A percentile compares a stretch with the other conserved stretches of the same genome.
These are phyloP conservation scores for Cynopterus sphinx DNA, from an alignment of 2,797 vertebrate genomes.

Conservation along the genomic window DNA sequence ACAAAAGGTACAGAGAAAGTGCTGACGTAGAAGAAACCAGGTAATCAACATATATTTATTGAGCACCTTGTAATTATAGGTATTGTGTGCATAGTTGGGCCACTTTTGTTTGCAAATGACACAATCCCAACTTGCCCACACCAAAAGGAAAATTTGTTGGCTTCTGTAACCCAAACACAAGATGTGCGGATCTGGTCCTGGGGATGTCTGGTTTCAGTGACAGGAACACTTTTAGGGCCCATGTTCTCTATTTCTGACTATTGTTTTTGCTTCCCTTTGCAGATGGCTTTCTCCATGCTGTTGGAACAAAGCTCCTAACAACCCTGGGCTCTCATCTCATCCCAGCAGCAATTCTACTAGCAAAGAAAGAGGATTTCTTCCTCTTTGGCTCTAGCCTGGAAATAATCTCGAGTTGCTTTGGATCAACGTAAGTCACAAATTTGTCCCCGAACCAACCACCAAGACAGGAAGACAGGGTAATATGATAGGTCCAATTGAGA, in stretches of 20 bases:
- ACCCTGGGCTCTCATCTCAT: neutral
- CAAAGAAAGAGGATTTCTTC: neutral
- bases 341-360: neutral
- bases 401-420: neutral
- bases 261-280: neutral
- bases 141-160: neutral
- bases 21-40: neutral
- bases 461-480: neutral
- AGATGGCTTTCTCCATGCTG: neutral
- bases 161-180: neutral
- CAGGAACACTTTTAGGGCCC: neutral
- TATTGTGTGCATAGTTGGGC: neutral
- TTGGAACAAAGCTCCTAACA: neutral
- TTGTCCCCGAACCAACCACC: neutral
- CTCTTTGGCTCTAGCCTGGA: neutral
- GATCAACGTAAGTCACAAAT: neutral
- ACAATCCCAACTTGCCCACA: neutral
- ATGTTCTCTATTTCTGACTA: neutral
- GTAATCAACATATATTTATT: neutral
- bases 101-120: neutral
- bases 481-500: neutral
- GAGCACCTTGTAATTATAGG: neutral
- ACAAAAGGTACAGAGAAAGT: neutral
- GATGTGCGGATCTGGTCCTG: neutral
- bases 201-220: neutral